These are phyloP conservation scores for Pterocles gutturalis DNA, from an alignment of 2,113 vertebrate species.

Conservation along the genomic window DNA sequence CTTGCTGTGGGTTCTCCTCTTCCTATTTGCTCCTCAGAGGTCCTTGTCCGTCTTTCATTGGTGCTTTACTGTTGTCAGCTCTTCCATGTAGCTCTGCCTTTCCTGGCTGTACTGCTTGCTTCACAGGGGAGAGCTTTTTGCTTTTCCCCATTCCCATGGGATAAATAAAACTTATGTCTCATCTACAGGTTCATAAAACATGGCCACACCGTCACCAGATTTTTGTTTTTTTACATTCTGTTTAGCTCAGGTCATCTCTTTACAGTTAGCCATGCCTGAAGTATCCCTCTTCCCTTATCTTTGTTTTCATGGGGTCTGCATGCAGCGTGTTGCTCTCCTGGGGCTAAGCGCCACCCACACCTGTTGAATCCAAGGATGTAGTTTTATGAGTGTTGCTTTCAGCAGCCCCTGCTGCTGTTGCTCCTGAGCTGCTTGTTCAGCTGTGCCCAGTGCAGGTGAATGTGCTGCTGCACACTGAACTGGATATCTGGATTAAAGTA, in stretches of 20 bases:
- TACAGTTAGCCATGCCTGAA: not conserved
- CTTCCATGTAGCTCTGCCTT: not conserved
- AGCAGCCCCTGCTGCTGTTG: not conserved
- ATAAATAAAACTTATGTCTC: not conserved
- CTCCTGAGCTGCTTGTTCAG: conserved; percentile 23
- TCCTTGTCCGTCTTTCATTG: not conserved
- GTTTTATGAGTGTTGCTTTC: not conserved
- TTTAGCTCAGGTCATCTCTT: not conserved
- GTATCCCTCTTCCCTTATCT: not conserved
- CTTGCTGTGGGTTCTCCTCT: not conserved
- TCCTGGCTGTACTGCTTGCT: not conserved
- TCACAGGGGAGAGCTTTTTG: not conserved
- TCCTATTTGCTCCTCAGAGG: not conserved
- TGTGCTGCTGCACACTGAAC: not conserved
- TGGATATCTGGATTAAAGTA: conserved; percentile 52
- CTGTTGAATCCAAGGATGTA: not conserved
- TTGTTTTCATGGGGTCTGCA: not conserved
- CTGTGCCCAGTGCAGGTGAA: not conserved
- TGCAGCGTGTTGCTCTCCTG: not conserved
- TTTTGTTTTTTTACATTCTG: not conserved
- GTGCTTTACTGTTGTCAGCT: not conserved
- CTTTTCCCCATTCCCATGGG: not conserved
- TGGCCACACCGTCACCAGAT: not conserved
- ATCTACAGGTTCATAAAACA: not conserved
- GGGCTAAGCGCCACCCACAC: not conserved